A percentile compares a stretch with the other conserved stretches of the same genome.
phyloP scores from a whole-genome alignment of 2,888 invertebrate species.

The Lingula anatina region DNA sequence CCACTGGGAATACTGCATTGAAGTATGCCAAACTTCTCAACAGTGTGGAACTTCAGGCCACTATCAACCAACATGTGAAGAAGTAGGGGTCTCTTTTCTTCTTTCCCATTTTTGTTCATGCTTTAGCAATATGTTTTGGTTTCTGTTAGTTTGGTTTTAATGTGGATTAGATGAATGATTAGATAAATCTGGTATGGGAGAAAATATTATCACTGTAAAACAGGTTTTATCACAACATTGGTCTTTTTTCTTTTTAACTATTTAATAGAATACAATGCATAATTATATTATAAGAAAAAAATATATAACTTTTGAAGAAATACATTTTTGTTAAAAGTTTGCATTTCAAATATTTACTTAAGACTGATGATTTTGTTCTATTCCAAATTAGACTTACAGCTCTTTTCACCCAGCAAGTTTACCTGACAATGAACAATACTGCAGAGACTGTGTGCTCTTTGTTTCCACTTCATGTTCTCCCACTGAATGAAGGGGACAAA shows the following conservation, averaged over 20 bases:
- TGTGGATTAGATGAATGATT: too few relatives aligned
- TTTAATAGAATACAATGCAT: too few relatives aligned
- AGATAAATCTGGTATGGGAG: too few relatives aligned
- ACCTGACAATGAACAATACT: constrained; percentile 40
- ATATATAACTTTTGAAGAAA: too few relatives aligned
- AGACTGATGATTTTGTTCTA: too few relatives aligned
- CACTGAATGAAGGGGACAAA: constrained; percentile 39
- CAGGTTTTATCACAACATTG: too few relatives aligned
- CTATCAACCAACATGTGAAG: constrained; percentile 36
- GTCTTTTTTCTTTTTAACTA: too few relatives aligned
- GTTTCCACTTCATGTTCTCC: constrained; percentile 50
- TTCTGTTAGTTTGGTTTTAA: background rate
- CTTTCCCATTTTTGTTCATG: background rate
- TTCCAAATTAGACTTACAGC: constrained; percentile 42
- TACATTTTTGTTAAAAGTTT: too few relatives aligned
- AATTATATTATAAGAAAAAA: too few relatives aligned
- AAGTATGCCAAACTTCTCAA: constrained; percentile 30
- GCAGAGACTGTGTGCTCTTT: constrained; percentile 39
- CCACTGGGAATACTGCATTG: constrained; percentile 34
- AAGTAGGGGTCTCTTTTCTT: constrained; percentile 21
- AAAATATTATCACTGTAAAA: too few relatives aligned
- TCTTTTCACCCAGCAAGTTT: constrained; percentile 43
- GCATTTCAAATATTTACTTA: too few relatives aligned
- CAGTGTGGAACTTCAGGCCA: constrained; percentile 26
- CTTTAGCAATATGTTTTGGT: background rate